These are phyloP conservation scores for Coenonympha glycerion DNA, from an alignment of 2,888 invertebrate species.

Conservation along the genomic window DNA sequence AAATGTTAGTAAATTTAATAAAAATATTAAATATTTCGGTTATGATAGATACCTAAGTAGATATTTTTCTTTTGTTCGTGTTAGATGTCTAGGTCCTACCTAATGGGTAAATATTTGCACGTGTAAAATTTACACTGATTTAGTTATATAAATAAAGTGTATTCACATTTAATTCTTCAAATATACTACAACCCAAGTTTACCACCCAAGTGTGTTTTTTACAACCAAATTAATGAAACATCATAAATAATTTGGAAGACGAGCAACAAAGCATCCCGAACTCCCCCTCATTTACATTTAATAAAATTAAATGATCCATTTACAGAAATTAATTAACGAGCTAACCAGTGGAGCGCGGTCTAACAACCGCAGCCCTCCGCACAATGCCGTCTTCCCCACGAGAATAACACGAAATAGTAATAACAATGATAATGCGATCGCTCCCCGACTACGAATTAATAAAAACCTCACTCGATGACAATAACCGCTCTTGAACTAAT, in stretches of 20 bases:
- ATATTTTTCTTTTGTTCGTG: too few species aligned
- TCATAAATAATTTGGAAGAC: conserved; percentile 31
- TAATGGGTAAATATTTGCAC: too few species aligned
- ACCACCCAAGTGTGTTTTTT: conserved; percentile 5
- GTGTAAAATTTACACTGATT: too few species aligned
- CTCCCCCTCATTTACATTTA: conserved; percentile 73
- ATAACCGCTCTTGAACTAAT: conserved; percentile 70
- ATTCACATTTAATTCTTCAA: conserved; percentile 6
- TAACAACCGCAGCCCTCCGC: conserved; percentile 47
- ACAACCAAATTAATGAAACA: conserved; percentile 19
- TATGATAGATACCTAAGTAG: too few species aligned
- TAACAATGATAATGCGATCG: conserved; percentile 60
- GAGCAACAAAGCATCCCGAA: conserved; percentile 45
- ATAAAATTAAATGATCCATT: conserved; percentile 76
- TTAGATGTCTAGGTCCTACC: too few species aligned
- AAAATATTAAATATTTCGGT: too few species aligned
- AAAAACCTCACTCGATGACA: conserved; percentile 71
- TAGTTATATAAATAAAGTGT: too few species aligned
- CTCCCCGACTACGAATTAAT: conserved; percentile 70
- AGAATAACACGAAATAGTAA: conserved; percentile 50
- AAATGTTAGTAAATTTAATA: too few species aligned
- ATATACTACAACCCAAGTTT: too few species aligned
- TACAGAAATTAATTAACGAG: conserved; percentile 74
- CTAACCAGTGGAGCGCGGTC: conserved; percentile 67
- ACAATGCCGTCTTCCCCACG: conserved; percentile 45